A percentile compares a stretch with the other conserved stretches of the same genome.
phyloP scores from a whole-genome alignment of 2,113 vertebrate species.

The Microtus ochrogaster region DNA sequence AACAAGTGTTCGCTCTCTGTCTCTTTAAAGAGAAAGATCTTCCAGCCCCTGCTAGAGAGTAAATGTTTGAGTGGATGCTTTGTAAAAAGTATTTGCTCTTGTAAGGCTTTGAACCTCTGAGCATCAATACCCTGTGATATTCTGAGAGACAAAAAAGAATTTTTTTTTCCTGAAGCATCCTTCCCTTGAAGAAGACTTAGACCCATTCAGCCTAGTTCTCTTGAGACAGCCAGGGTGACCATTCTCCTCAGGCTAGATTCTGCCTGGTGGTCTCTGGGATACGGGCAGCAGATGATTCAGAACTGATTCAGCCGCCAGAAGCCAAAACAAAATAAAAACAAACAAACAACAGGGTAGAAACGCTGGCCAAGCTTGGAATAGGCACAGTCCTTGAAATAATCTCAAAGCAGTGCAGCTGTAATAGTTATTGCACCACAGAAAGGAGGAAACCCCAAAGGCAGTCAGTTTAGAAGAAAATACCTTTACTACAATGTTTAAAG shows the following conservation, averaged over 20 bases:
- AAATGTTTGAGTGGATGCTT: not conserved
- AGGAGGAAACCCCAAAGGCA: not conserved
- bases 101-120: not conserved
- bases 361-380: not conserved
- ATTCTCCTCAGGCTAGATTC: not conserved
- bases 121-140: not conserved
- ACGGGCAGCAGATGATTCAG: not conserved
- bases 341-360: no score
- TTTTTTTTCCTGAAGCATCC: not conserved
- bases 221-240: no score
- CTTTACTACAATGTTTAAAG: not conserved
- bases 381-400: not conserved
- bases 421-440: not conserved
- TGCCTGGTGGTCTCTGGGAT: not conserved
- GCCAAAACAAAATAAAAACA: not conserved
- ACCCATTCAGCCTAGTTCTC: no score
- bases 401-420: not conserved
- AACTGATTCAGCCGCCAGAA: not conserved
- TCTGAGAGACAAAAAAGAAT: not conserved
- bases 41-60: not conserved
- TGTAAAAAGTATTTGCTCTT: not conserved
- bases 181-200: not conserved
- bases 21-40: not conserved
- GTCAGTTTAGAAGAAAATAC: not conserved
- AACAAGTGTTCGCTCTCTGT: no score